Conservation (phyloP, 2,797 vertebrate genomes). For the Dermochelys coriacea region DNA sequence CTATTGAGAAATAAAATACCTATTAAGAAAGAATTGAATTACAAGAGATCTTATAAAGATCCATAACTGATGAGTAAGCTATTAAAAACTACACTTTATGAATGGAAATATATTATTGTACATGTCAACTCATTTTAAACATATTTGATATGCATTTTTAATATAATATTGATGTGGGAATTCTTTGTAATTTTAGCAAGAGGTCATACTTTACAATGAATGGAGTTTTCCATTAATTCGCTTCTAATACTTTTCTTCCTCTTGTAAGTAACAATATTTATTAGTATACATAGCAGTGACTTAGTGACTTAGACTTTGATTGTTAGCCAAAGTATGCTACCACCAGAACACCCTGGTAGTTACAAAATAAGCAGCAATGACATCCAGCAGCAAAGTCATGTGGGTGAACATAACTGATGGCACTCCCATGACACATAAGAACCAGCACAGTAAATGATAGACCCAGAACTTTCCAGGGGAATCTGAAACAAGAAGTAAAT, state of each 20-base stretch:
- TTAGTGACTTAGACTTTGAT: no score
- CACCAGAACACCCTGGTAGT: not conserved
- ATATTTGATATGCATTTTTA: constrained; percentile 1
- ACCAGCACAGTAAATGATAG: not conserved
- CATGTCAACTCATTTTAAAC: constrained; percentile 12
- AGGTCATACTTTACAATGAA: not conserved
- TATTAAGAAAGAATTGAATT: constrained; percentile 14
- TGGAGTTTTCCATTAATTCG: not conserved
- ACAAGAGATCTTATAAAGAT: not conserved
- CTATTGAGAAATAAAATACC: not conserved
- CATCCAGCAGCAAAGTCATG: not conserved
- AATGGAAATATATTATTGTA: constrained; percentile 15
- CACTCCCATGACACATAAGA: constrained; percentile 23
- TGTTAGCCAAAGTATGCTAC: not conserved
- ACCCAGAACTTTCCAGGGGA: constrained; percentile 51
- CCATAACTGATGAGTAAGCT: constrained; percentile 24
- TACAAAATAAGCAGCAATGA: not conserved
- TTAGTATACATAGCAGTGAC: not conserved
- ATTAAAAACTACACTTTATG: not conserved
- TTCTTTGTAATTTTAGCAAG: not conserved
- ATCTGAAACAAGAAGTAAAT: constrained; percentile 60
- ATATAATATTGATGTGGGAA: constrained; percentile 29
- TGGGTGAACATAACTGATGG: not conserved
- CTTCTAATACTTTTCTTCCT: not conserved
- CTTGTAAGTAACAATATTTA: not conserved